phyloP scores from a whole-genome alignment of 2,797 vertebrate genomes.

The Macropus fuliginosus region DNA sequence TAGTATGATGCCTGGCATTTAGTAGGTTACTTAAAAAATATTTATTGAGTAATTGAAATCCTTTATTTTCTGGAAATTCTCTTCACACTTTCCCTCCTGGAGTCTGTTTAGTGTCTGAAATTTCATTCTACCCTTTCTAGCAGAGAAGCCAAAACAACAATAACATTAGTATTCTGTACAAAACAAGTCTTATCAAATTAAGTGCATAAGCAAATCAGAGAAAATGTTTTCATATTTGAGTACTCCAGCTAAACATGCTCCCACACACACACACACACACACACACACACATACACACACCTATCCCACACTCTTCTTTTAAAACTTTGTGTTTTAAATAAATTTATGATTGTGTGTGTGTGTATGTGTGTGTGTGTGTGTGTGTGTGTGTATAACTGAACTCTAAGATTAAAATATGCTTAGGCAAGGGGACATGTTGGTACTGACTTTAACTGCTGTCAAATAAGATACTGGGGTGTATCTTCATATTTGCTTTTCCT shows the following conservation, averaged over 20 bases:
- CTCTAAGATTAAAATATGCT: background rate
- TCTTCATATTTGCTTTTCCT: background rate
- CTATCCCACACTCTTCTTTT: background rate
- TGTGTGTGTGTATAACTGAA: no score
- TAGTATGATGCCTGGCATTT: background rate
- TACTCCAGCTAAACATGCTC: background rate
- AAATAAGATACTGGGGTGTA: background rate
- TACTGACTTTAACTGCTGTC: background rate
- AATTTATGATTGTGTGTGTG: background rate
- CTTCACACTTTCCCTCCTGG: background rate
- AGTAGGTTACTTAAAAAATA: background rate
- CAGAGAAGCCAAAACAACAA: background rate
- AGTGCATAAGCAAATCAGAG: background rate
- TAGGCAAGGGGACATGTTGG: background rate
- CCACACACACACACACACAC: background rate
- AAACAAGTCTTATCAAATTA: background rate
- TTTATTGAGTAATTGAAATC: background rate
- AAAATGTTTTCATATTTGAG: background rate
- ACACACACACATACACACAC: background rate
- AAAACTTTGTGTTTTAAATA: background rate
- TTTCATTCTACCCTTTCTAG: background rate
- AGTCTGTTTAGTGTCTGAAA: background rate
- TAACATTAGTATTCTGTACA: rapidly evolving
- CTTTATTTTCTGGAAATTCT: background rate
- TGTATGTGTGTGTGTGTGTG: no score